Conservation (phyloP, 2,888 invertebrate species). For the Mesoligia furuncula region DNA sequence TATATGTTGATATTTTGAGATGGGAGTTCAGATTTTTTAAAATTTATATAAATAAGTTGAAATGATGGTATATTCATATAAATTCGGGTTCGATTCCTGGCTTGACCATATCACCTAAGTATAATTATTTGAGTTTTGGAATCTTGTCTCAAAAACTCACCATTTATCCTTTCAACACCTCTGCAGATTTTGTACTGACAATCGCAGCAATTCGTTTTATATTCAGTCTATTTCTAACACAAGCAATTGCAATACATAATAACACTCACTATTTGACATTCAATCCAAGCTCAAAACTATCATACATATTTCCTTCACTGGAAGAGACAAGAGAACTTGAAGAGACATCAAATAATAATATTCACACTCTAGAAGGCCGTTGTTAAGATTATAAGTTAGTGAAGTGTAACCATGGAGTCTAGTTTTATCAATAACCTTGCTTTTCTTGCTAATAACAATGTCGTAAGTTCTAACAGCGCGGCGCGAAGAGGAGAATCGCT, state of each 20-base stretch:
- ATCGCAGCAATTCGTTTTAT: neutral
- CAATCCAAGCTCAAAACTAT: neutral
- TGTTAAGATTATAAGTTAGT: conserved; percentile 11
- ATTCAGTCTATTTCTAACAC: neutral
- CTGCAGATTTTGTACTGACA: neutral
- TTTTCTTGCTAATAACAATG: conserved; percentile 1
- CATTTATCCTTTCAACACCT: conserved; percentile 7
- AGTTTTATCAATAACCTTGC: conserved; percentile 35
- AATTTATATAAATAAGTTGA: neutral
- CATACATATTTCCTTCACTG: neutral
- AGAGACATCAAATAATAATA: conserved; percentile 5
- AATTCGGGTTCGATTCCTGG: neutral
- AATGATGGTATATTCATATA: neutral
- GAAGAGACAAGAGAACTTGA: neutral
- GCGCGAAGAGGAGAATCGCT: conserved; percentile 78
- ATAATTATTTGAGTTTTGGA: neutral
- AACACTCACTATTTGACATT: conserved; percentile 23
- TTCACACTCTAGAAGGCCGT: conserved; percentile 12
- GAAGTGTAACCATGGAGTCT: conserved; percentile 29
- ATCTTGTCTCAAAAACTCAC: conserved; percentile 4
- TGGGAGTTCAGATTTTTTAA: neutral
- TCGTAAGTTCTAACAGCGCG: conserved; percentile 75
- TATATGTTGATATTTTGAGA: conserved; percentile 18
- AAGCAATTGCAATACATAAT: neutral
- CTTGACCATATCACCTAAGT: too few species aligned